Evolutionary conservation across 2,888 invertebrate species (phyloP).

Genomic region (Spisula solida): DNA sequence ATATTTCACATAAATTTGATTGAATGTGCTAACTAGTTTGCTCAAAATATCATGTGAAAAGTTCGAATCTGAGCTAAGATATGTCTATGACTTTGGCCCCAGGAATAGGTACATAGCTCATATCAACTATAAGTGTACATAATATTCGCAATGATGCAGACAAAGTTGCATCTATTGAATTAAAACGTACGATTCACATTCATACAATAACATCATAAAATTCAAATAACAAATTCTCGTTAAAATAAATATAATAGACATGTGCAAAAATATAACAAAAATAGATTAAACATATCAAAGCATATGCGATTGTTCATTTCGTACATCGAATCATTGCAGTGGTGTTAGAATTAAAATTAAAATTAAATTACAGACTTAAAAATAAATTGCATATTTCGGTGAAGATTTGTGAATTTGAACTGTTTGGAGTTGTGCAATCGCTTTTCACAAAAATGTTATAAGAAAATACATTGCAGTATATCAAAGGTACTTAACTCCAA

Average conservation of each 20-base stretch:
- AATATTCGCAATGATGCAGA: not conserved
- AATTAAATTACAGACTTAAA: not conserved
- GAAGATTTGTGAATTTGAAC: not conserved
- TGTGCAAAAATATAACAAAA: slow-evolving; percentile 28
- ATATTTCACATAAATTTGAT: too few species aligned
- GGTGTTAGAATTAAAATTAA: not conserved
- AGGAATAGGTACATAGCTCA: not conserved
- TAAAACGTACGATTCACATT: not conserved
- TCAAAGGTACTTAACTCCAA: too few species aligned
- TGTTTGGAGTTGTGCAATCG: not conserved
- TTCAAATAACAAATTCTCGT: slow-evolving; percentile 26
- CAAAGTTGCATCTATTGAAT: not conserved
- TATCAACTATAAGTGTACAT: not conserved
- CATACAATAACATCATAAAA: slow-evolving; percentile 21
- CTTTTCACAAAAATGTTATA: not conserved
- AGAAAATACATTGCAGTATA: not conserved
- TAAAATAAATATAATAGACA: slow-evolving; percentile 27
- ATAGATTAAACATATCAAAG: slow-evolving; percentile 5
- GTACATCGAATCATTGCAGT: not conserved
- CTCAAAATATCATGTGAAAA: too few species aligned
- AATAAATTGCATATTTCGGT: slow-evolving; percentile 14
- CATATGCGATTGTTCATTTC: slow-evolving; percentile 9
- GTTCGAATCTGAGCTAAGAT: too few species aligned
- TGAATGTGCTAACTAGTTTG: too few species aligned
- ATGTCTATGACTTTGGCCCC: too few species aligned